Percentiles rank a stretch among this genome's conserved stretches.
Evolutionary conservation across 2,888 invertebrate species (phyloP).

Genomic region (Pachycephus smyrnensis): DNA sequence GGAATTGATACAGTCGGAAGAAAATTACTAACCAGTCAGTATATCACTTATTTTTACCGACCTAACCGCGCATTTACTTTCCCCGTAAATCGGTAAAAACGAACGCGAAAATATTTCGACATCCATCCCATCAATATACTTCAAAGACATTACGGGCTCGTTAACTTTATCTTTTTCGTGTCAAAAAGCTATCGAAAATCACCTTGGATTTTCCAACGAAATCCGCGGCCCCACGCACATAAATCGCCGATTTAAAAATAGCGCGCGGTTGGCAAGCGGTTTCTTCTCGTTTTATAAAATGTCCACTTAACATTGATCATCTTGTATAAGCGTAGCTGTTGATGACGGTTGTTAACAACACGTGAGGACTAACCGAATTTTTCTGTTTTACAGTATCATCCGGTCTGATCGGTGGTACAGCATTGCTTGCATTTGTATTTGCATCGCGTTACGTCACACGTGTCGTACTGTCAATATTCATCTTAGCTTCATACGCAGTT

Average conservation of each 20-base stretch:
- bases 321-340: neutral
- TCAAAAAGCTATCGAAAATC: neutral
- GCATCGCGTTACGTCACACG: conserved; percentile 19
- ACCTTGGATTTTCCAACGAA: neutral
- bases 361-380: neutral
- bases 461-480: conserved; percentile 33
- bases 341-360: neutral
- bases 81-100: neutral
- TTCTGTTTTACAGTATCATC: conserved; percentile 36
- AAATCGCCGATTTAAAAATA: neutral
- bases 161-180: neutral
- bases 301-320: neutral
- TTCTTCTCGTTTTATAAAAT: neutral
- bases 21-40: conserved; percentile 24
- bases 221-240: neutral
- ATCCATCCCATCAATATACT: neutral
- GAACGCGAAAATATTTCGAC: neutral
- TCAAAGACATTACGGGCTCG: neutral
- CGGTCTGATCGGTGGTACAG: conserved; percentile 39
- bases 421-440: conserved; percentile 35
- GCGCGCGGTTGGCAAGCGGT: neutral
- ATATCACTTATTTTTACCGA: neutral
- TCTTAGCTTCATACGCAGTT: conserved; percentile 43
- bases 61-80: neutral
- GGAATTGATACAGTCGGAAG: conserved; percentile 44